These are phyloP conservation scores for Corythoichthys intestinalis DNA, from an alignment of 2,113 vertebrate genomes.

Conservation along the genomic window DNA sequence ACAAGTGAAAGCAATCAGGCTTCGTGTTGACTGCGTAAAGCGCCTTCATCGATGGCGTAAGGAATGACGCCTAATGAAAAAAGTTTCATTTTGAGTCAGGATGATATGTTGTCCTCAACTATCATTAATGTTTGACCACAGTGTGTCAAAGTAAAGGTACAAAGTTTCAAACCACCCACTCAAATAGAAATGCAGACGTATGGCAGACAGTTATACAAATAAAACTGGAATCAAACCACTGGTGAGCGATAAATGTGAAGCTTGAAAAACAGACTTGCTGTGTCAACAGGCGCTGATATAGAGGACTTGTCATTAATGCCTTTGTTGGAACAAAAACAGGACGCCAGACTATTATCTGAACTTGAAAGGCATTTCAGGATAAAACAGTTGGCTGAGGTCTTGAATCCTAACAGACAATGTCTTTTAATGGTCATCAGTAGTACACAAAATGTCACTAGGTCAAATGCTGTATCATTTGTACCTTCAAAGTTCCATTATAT, in stretches of 20 bases:
- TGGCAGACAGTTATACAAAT: constrained; percentile 13
- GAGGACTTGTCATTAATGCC: constrained; percentile 25
- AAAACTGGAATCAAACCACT: constrained; percentile 30
- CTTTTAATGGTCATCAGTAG: not conserved
- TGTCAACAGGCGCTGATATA: constrained; percentile 25
- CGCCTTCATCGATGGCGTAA: constrained; percentile 4
- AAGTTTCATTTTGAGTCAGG: constrained; percentile 28
- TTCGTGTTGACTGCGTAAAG: constrained; percentile 25
- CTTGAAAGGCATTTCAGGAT: constrained; percentile 37
- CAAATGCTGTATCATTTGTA: not conserved
- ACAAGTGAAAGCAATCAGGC: constrained; percentile 25
- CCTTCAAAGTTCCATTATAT: no score
- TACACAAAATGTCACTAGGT: not conserved
- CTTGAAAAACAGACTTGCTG: constrained; percentile 23
- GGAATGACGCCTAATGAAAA: constrained; percentile 16
- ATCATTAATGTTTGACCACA: not conserved
- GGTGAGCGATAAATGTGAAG: constrained; percentile 34
- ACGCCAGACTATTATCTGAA: constrained; percentile 22
- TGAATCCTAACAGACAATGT: constrained; percentile 5
- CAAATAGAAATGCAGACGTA: constrained; percentile 4
- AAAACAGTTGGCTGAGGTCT: constrained; percentile 18
- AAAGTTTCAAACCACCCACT: constrained; percentile 35
- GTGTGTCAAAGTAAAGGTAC: constrained; percentile 2
- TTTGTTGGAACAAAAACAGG: constrained; percentile 32
- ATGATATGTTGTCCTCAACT: constrained; percentile 12